Evolutionary conservation across 2,888 invertebrate species (phyloP), one percentile per base, ranked within the genome.

Genomic region (Balanococcus diminutus): DNA sequence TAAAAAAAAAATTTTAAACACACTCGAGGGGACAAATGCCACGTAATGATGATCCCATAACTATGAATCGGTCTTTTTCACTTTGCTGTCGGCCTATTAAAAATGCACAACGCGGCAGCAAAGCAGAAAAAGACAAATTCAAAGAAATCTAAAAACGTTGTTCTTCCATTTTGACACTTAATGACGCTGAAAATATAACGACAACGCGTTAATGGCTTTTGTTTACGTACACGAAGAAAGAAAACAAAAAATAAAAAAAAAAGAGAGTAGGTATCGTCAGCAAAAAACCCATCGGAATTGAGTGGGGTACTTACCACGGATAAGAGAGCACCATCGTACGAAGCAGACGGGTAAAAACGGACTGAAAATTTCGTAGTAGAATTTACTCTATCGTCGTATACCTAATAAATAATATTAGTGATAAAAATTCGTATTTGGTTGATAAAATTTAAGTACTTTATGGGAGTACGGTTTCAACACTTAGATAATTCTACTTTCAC

Each of bases 121-220:
- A 86, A 86, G 86, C 86, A 83, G 86, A 83, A 86, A 86, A 86
- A 86, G 86, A 86, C 86, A 86, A 82, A 86, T 86, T 72, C 86
- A 86, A 85, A 75, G 85, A 51, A 82, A 82, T 46, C 56, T 31
- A 56, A 56, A 51, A 6, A 22, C 56, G 22, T 22, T n/a, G 51
- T n/a, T 56, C 56, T 22, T 56, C 11, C 19, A 22, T 22, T n/a
- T 22, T 22, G 22, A 8, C 56, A 56, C 1, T 56, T 25, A 51
- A 46, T 19, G 11, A 79, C 9, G 81, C 39, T 36, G 39, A 42
- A 81, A 42, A 39, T 39, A 36, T 16, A 32, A 75, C 31, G 75
- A 36, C 28, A 8, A 75, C 11, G 28, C 22, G 31, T 56, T 56
- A 56, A 56, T 56, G 28, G 4, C n/a, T 39, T 36, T 81, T 25